Base-by-base conservation (phyloP, 1,140 invertebrate genomes). In the Drosophila serrata region DNA sequence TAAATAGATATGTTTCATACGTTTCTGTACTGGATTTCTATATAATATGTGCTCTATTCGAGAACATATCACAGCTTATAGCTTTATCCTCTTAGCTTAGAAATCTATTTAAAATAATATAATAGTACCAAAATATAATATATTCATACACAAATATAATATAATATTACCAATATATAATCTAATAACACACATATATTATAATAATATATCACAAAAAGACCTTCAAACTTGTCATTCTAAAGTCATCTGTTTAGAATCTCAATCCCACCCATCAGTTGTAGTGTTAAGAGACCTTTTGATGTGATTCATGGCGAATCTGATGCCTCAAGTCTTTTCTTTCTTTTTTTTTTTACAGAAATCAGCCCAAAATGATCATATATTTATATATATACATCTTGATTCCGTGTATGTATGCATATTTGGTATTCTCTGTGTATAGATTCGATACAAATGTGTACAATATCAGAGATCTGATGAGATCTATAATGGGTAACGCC, bases 401-500 rank as follows among this genome's bases (percentile, higher is more conserved):
- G 15, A 39, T 39, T n/a, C 24, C 1, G 8, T 17, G 22, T 24
- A 24, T 8, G 43, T 45, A 8, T 43, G 42, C 42, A 7, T 45
- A 45, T 68, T 12, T 12, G 29, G 17, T 3, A 7, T 17, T 6
- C n/a, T 24, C 2, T 24, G 46, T 53, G 45, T 13, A 29, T 6
- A 45, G 19, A 40, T 39, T 39, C 33, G 65, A 68, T 68, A 51
- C 65, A 22, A 48, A 58, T 59, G 55, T 72, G 53, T 49, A 35
- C 29, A 27, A 58, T 67, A 58, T 73, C 39, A 27, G 33, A 4
- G 51, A 45, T 77, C 74, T 68, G 74, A 77, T 77, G 74, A 60
- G 75, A 77, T 77, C 74, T 77, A 77, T 77, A 77, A 68, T 77
- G 46, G 74, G 74, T 35, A 77, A 77, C 74, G 74, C 74, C 74